Conservation (phyloP, 2,797 vertebrate genomes). For the Poeciliopsis turneri region DNA sequence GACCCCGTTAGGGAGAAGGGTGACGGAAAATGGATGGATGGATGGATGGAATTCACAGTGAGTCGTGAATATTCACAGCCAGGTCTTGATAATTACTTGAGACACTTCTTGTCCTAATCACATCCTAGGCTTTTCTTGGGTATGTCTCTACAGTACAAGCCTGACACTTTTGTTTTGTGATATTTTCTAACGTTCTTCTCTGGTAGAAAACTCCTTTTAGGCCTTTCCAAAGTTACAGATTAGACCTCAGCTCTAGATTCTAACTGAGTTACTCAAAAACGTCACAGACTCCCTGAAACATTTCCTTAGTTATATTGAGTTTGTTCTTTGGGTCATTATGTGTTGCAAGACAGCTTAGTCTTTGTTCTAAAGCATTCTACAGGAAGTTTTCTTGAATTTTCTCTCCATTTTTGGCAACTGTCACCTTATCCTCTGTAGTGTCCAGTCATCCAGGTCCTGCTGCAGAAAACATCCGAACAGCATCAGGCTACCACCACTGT, state of each 20-base stretch:
- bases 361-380: neutral
- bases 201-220: neutral
- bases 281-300: neutral
- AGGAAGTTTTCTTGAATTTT: neutral
- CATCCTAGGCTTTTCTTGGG: neutral
- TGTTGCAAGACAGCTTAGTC: neutral
- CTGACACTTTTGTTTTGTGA: neutral
- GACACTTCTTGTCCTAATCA: neutral
- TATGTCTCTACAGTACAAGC: neutral
- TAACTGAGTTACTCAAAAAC: neutral
- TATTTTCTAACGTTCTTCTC: neutral
- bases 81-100: neutral
- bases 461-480: no score
- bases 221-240: neutral
- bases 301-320: neutral
- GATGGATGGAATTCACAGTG: no score
- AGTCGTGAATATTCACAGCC: no score
- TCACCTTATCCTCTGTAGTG: no score
- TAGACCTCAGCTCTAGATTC: neutral
- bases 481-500: no score
- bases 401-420: neutral
- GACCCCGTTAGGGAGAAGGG: no score
- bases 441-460: no score
- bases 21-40: no score
- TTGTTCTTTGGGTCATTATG: neutral